Base-by-base conservation (phyloP, 2,113 vertebrate species). In the Forbesichthys agassizii region DNA sequence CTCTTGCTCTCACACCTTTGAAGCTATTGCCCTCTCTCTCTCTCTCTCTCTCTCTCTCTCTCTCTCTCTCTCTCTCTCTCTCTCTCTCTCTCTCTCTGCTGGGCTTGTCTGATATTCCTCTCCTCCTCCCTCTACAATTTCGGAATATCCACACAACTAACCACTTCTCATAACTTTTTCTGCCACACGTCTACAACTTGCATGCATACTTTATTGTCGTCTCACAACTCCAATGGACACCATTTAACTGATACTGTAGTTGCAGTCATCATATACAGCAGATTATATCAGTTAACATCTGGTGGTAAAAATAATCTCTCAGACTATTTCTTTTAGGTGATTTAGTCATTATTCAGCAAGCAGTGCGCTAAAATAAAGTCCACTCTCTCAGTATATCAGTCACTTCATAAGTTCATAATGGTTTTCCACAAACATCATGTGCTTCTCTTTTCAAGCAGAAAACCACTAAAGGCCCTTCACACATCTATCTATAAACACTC, bases 401-500 rank as follows among this genome's bases (percentile, higher is more conserved):
- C 48, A 59, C 77, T 80, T 86, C 82, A 75, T 55, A 74, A 71
- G 71, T 69, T 85, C 71, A 66, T 81, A 77, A 79, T 72, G 9
- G 48, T 58, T 42, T 9, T 74, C 66, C 59, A 13, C 73, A 58
- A 66, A 67, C 71, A 84, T 88, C 83, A 83, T 84, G 86, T 86
- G 84, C 80, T 81, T 81, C 75, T 56, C 27, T 79, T 70, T 16
- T 77, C 59, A 76, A 75, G 70, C 74, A 52, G 75, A 68, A 85
- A 80, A 75, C 79, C 76, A 69, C 78, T 66, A 66, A 73, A 65
- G 70, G 72, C 72, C 67, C 69, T 64, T 84, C 71, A 77, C 64
- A 75, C 69, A 33, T 73, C 49, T 71, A 62, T 62, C 80, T 85
- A 77, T 79, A 77, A 84, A 88, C 66, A 63, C 62, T 66, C 63